Evolutionary conservation across 2,113 vertebrate genomes (phyloP), one percentile per base, ranked within the genome.

Genomic region (Alces alces): DNA sequence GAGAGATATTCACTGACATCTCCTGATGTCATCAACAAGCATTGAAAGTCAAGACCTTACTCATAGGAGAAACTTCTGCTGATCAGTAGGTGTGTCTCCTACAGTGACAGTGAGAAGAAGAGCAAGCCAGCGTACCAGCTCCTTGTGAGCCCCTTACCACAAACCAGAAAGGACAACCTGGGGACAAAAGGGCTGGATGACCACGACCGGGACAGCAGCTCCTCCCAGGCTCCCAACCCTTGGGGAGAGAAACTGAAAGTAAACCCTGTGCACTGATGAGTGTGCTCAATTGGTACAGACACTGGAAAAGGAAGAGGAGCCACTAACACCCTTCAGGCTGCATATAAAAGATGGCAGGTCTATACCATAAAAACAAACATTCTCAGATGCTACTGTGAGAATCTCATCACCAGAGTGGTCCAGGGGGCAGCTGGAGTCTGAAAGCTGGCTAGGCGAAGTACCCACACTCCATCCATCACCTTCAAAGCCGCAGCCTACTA

Each of bases 391-490:
- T 82, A 12, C 13, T 58, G 47, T 96, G 94, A 93, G 93, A 93
- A 83, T 45, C 5, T 23, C 36, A 55, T 60, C 76, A 25, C 43
- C 50, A 2, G 54, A 33, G 45, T 78, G n/a, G 66, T 95, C 50
- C 58, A 33, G 87, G 94, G 87, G 61, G 36, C 23, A n/a, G 28
- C 14, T 66, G 93, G 90, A 73, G 66, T 33, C 80, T 76, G 86
- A 78, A 36, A 73, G 57, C 33, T 39, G 17, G 36, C 43, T 17
- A 86, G 43, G 76, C 8, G 0, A 23, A 43, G 19, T 30, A 66
- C 21, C 88, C 58, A 30, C 0, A 11, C 36, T 83, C 91, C 96
- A 96, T 97, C 95, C 78, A 80, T 95, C 97, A 95, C 97, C 95
- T 97, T 97, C 97, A 96, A 70, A 96, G 97, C 80, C 9, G 33